Evolutionary conservation across 2,888 invertebrate species (phyloP), one percentile per base, ranked within the genome.

Genomic region (Lagria hirta): DNA sequence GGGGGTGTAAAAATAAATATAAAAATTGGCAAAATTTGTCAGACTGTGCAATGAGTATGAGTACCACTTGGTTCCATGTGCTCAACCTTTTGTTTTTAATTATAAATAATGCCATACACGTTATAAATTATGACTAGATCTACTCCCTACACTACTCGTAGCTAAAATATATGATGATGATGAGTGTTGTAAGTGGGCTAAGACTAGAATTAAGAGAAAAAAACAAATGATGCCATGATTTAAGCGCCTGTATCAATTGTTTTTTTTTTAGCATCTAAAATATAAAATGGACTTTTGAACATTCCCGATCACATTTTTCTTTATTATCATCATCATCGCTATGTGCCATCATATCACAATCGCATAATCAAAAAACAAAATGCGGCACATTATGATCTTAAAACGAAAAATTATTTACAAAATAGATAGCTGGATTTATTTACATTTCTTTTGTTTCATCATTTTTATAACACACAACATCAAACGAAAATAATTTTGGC

Each of bases 91-190:
- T 37, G 42, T 37, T 55, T 44, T 44, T 54, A 51, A 49, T 48
- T 52, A n/a, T n/a, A n/a, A n/a, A n/a, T n/a, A 52, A 55, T 58
- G 62, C 62, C 63, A 63, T 61, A 61, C 60, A 58, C 54, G 51
- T 52, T 54, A 56, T 58, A 62, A 54, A 55, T 63, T 60, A 64
- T 64, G 57, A 61, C 64, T 64, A 62, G 54, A 57, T 51, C 61
- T 61, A 65, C 52, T 55, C 49, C 56, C 58, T 61, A 60, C 55
- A 52, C 65, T 66, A 59, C 56, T 66, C 62, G 65, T 68, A 66
- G 67, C 67, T 69, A 69, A 66, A 67, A 66, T 65, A 62, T 65
- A 62, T 54, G 49, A 64, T 61, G 59, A 56, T 55, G 33, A 34
- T 46, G 46, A 29, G 26, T 43, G 43, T n/a, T 37, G 38, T 38